Evolutionary conservation across 2,797 vertebrate species (phyloP).

Genomic region (Sebastes baramenuke): DNA sequence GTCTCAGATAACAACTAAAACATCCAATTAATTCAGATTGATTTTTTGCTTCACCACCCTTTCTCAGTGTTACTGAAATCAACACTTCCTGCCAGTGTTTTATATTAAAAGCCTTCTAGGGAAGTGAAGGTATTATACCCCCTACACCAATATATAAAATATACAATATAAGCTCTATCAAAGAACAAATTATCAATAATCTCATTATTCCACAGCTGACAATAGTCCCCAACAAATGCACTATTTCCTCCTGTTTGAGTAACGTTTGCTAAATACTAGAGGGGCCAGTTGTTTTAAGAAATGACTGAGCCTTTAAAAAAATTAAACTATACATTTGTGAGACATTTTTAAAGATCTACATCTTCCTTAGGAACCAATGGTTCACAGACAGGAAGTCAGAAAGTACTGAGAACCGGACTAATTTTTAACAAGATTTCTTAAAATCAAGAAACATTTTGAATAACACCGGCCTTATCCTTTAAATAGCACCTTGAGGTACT

Average conservation of each 20-base stretch:
- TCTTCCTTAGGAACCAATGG: background rate
- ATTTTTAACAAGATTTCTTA: too few relatives aligned
- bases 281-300: rapidly evolving
- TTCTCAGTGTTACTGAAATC: background rate
- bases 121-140: background rate
- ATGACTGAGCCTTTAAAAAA: background rate
- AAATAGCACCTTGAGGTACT: background rate
- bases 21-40: background rate
- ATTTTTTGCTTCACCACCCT: background rate
- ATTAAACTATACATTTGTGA: background rate
- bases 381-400: background rate
- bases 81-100: background rate
- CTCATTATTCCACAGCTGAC: background rate
- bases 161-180: background rate
- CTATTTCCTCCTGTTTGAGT: too few relatives aligned
- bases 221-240: too few relatives aligned
- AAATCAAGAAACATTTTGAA: background rate
- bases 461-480: background rate
- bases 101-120: too few relatives aligned
- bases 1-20: background rate
- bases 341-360: background rate
- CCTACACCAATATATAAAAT: background rate
- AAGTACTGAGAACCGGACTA: rapidly evolving
- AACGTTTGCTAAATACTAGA: rapidly evolving
- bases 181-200: background rate